Conservation (phyloP, 2,797 vertebrate species). For the Toxotes lorentzi region DNA sequence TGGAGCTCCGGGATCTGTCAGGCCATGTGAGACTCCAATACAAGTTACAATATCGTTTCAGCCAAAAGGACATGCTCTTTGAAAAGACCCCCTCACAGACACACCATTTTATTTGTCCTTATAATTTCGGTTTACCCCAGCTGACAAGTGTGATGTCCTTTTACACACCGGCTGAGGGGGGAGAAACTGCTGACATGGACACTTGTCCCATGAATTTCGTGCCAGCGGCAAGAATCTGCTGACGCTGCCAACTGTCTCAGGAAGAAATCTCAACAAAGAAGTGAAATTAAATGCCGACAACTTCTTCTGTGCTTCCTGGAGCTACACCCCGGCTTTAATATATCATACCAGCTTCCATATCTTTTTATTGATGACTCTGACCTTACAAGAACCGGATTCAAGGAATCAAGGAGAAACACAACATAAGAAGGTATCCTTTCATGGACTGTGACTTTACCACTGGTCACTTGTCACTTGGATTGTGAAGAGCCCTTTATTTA, state of each 20-base stretch:
- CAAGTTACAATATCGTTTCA: slow-evolving; percentile 58
- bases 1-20: slow-evolving; percentile 21
- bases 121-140: slow-evolving; percentile 73
- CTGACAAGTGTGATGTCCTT: slow-evolving; percentile 85
- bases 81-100: slow-evolving; percentile 62
- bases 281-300: slow-evolving; percentile 83
- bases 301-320: slow-evolving; percentile 74
- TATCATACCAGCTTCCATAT: slow-evolving; percentile 65
- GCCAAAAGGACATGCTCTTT: slow-evolving; percentile 54
- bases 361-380: slow-evolving; percentile 57
- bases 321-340: slow-evolving; percentile 70
- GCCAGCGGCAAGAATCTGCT: slow-evolving; percentile 81
- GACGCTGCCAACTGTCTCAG: slow-evolving; percentile 79
- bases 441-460: slow-evolving; percentile 5
- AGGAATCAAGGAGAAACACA: slow-evolving; percentile 34
- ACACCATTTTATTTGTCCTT: slow-evolving; percentile 79
- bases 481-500: slow-evolving; percentile 3
- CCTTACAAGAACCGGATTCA: slow-evolving; percentile 29
- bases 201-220: slow-evolving; percentile 84
- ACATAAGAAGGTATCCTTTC: slow-evolving; percentile 30
- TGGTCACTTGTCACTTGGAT: neutral
- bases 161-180: slow-evolving; percentile 70
- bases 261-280: slow-evolving; percentile 84
- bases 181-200: slow-evolving; percentile 86
- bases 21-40: slow-evolving; percentile 18